Conservation (phyloP, 2,113 vertebrate genomes). For the Tonatia bakeri region DNA sequence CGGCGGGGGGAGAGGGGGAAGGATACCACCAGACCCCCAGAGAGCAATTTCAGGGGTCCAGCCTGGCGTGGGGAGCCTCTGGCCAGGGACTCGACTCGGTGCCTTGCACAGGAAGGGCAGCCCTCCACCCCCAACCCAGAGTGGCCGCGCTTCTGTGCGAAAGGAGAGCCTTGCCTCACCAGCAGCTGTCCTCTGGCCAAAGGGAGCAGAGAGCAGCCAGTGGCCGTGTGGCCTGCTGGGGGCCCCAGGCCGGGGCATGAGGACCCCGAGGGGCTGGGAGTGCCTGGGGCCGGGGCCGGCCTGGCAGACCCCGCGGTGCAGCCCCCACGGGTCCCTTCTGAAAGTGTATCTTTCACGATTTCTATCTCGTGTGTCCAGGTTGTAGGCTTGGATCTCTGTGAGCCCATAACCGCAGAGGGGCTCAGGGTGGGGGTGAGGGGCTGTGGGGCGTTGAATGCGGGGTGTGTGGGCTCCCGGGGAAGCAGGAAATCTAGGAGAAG, state of each 20-base stretch:
- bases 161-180: not conserved
- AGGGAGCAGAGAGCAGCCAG: not conserved
- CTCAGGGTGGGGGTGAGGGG: not conserved
- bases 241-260: not conserved
- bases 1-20: too few species aligned
- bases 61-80: not conserved
- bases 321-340: fast-evolving
- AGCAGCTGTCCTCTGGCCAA: not conserved
- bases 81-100: not conserved
- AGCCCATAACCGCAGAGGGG: too few species aligned
- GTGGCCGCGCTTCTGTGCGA: not conserved
- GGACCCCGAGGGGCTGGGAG: not conserved
- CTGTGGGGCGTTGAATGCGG: not conserved
- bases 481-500: not conserved
- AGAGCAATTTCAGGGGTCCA: not conserved
- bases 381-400: not conserved
- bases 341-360: not conserved
- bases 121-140: not conserved
- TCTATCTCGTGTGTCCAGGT: not conserved
- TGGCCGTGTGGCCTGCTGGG: not conserved
- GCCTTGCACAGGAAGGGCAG: not conserved
- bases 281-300: too few species aligned
- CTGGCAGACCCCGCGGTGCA: not conserved
- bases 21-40: not conserved
- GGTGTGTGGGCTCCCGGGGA: too few species aligned